Base-by-base conservation (phyloP, 2,888 invertebrate genomes). In the Xestia c-nigrum region DNA sequence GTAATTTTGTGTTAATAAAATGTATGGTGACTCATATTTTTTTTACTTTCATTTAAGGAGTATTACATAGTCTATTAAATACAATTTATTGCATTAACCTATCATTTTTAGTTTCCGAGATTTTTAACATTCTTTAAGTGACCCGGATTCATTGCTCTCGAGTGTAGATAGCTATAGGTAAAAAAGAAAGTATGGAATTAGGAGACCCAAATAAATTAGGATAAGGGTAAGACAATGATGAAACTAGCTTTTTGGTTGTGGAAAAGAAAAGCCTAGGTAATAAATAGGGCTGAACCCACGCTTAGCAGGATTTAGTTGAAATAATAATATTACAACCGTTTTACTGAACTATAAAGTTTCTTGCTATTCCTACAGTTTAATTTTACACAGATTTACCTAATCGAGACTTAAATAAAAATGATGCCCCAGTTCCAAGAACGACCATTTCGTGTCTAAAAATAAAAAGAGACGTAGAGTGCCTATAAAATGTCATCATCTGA, bases 401-500 rank as follows among this genome's bases (percentile, higher is more conserved):
- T 19, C 4, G 19, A 61, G 38, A 19, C 61, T 61, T 61, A 19
- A 38, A 38, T 61, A 61, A 61, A 59, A 19, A 38, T 38, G 19
- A 61, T 31, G 31, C 9, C 61, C 19, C 31, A 31, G 3, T 59
- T 31, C 59, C 9, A 59, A 59, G 43, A 9, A 43, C 43, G 43
- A 43, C 43, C 43, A 9, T 43, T 43, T 43, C n/a, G 16, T 9
- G 14, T 4, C 7, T 43, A 16, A 64, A 43, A 64, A 43, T 43
- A n/a, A n/a, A 63, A 64, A 16, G 7, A 21, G 5, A 19, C 31
- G 14, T 61, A 3, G 4, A 40, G 5, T 5, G 21, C 43, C 14
- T 24, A 64, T 59, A 52, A 72, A 72, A 66, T 57, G 24, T 72
- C 65, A 14, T 16, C n/a, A 10, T 65, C 5, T 43, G 14, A 74